Percentiles rank a stretch among this genome's conserved stretches.
phyloP scores from a whole-genome alignment of 2,888 invertebrate genomes.

The Ceramica pisi region DNA sequence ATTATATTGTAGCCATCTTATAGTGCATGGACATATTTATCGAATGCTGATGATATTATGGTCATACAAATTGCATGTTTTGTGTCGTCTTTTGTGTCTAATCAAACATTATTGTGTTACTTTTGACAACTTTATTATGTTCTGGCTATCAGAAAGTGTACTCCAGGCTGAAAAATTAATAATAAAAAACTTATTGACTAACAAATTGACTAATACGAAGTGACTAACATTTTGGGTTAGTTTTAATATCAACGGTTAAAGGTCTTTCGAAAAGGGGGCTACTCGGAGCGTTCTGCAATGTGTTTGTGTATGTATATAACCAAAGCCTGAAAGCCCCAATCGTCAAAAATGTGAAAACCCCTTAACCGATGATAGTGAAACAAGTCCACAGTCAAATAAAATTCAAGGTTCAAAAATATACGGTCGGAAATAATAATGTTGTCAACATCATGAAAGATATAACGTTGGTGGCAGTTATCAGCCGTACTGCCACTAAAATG shows the following conservation, averaged over 20 bases:
- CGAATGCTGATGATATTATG: conserved; percentile 68
- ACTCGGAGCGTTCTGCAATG: no score
- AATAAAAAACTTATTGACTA: no score
- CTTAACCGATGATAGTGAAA: neutral
- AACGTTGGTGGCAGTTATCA: conserved; percentile 43
- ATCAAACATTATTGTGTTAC: conserved; percentile 37
- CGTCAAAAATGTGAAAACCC: neutral
- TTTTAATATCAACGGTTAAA: neutral
- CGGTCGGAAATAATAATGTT: conserved; percentile 46
- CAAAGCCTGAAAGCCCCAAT: neutral
- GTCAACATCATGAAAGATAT: conserved; percentile 60
- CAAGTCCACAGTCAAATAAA: neutral
- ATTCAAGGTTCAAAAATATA: neutral
- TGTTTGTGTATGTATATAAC: neutral
- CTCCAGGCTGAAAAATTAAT: neutral
- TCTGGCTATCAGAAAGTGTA: neutral
- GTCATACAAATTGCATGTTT: conserved; percentile 81
- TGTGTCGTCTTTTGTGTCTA: conserved; percentile 71
- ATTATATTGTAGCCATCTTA: conserved; percentile 74
- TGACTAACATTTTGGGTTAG: neutral
- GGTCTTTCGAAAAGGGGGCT: neutral
- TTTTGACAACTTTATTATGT: conserved; percentile 60
- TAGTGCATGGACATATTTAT: conserved; percentile 76
- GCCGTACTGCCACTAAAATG: conserved; percentile 55
- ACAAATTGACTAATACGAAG: no score